These are phyloP conservation scores for Tragelaphus eurycerus DNA, from an alignment of 2,797 vertebrate genomes.

Conservation along the genomic window DNA sequence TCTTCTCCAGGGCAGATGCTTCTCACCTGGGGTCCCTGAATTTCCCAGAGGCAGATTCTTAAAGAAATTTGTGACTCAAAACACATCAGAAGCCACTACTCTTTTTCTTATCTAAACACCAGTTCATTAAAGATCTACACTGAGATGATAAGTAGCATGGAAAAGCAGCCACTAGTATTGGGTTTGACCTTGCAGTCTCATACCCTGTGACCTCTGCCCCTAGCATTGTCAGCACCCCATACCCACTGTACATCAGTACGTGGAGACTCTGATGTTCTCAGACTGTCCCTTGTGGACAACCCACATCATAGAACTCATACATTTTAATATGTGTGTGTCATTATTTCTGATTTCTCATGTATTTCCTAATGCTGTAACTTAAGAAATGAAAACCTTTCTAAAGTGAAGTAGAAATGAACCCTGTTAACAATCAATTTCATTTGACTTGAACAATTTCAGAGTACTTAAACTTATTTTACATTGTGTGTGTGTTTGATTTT, in stretches of 20 bases:
- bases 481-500: conserved; percentile 59
- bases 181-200: conserved; percentile 2
- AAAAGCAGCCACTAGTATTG: not conserved
- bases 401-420: conserved; percentile 50
- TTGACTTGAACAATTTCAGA: conserved; percentile 32
- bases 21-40: conserved; percentile 84
- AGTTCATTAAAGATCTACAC: conserved; percentile 30
- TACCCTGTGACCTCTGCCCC: not conserved
- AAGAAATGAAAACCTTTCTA: conserved; percentile 48
- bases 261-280: conserved; percentile 1
- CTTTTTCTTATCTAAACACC: conserved; percentile 68
- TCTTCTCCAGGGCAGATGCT: conserved; percentile 77
- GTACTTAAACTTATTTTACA: conserved; percentile 26
- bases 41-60: not conserved
- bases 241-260: not conserved
- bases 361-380: conserved; percentile 2
- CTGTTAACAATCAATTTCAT: conserved; percentile 46
- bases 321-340: not conserved
- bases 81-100: not conserved
- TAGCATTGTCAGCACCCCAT: not conserved
- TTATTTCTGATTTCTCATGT: conserved; percentile 53
- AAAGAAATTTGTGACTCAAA: not conserved
- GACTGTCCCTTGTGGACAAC: not conserved
- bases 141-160: not conserved
- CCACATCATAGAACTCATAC: not conserved